A percentile compares a stretch with the other conserved stretches of the same genome.
Conservation (phyloP, 2,888 invertebrate genomes). For the Platycheirus rosarum region DNA sequence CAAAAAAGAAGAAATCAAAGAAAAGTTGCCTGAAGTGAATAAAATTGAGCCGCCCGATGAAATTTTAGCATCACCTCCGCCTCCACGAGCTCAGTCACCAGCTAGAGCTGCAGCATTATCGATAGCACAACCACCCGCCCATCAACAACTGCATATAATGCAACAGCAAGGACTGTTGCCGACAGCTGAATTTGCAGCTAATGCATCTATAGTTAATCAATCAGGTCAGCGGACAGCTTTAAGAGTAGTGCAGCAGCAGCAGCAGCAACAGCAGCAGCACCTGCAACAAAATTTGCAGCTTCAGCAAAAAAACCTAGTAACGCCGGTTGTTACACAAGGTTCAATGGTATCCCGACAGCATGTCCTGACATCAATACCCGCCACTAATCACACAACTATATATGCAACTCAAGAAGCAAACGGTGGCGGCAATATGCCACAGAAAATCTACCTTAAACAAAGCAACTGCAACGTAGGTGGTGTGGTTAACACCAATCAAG, state of each 20-base stretch:
- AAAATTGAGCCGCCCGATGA: slow-evolving; percentile 77
- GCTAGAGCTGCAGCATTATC: slow-evolving; percentile 17
- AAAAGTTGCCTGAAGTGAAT: slow-evolving; percentile 69
- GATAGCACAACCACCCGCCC: slow-evolving; percentile 58
- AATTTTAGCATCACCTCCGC: slow-evolving; percentile 71
- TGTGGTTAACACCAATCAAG: slow-evolving; percentile 74
- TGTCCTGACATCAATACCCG: slow-evolving; percentile 77
- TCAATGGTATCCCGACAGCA: slow-evolving; percentile 76
- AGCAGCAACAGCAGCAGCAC: slow-evolving; percentile 77
- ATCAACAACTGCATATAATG: slow-evolving; percentile 51
- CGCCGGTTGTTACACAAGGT: slow-evolving; percentile 77
- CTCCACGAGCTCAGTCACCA: slow-evolving; percentile 49
- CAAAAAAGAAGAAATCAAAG: slow-evolving; percentile 75
- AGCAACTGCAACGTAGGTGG: slow-evolving; percentile 77
- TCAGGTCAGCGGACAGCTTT: slow-evolving; percentile 66
- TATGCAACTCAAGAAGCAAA: slow-evolving; percentile 64
- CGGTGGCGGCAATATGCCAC: slow-evolving; percentile 75
- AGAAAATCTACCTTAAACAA: slow-evolving; percentile 79
- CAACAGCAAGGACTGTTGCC: slow-evolving; percentile 65
- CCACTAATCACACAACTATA: slow-evolving; percentile 79
- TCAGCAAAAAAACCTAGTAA: slow-evolving; percentile 78
- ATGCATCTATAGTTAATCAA: slow-evolving; percentile 42
- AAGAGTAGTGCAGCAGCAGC: slow-evolving; percentile 71
- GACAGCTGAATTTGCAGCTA: slow-evolving; percentile 51
- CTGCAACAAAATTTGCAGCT: slow-evolving; percentile 77